These are phyloP conservation scores for Odontamblyopus lacepedii DNA, from an alignment of 2,797 vertebrate genomes.

Conservation along the genomic window DNA sequence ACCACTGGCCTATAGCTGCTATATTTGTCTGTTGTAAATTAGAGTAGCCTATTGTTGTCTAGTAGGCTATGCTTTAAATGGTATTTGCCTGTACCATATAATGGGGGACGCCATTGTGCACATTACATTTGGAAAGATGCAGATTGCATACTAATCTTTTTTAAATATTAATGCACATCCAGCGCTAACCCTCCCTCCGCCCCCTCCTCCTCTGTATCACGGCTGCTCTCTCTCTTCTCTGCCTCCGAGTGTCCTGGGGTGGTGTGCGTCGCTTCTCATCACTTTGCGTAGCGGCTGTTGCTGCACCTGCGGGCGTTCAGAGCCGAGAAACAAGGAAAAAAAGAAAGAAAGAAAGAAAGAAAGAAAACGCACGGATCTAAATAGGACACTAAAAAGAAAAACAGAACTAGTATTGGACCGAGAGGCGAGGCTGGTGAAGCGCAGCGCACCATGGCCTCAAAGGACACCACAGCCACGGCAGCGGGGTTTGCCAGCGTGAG, in stretches of 20 bases:
- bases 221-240: constrained; percentile 14
- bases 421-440: constrained; percentile 32
- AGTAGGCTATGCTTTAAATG: neutral
- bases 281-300: constrained; percentile 44
- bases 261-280: constrained; percentile 39
- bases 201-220: constrained; percentile 20
- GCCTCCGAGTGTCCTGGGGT: constrained; percentile 46
- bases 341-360: neutral
- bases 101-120: neutral
- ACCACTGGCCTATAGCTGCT: neutral
- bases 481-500: constrained; percentile 70
- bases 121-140: constrained; percentile 1
- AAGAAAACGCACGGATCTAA: constrained; percentile 2
- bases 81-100: neutral
- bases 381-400: constrained; percentile 8
- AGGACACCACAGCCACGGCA: constrained; percentile 65
- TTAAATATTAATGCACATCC: constrained; percentile 12
- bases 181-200: constrained; percentile 1
- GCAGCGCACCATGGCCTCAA: constrained; percentile 75
- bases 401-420: neutral
- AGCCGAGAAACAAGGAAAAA: neutral
- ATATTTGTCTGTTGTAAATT: neutral
- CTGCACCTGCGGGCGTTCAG: constrained; percentile 52
- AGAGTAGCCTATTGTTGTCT: neutral
- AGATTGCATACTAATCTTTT: constrained; percentile 6